Conservation (phyloP, 2,888 invertebrate species). For the Sisyra terminalis region DNA sequence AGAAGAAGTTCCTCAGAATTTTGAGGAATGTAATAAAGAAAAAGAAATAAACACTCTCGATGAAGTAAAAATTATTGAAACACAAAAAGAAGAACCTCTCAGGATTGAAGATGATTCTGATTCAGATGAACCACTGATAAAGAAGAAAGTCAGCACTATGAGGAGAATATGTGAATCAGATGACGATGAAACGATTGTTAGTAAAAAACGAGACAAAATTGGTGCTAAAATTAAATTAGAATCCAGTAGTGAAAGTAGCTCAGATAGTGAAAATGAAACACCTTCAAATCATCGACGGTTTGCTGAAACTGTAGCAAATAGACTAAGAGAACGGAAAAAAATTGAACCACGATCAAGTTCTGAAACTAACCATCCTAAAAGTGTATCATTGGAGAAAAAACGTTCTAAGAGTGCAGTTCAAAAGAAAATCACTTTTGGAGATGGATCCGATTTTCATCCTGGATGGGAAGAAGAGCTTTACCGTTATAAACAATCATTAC, state of each 20-base stretch:
- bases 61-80: constrained; percentile 10
- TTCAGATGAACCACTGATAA: constrained; percentile 17
- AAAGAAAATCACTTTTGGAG: constrained; percentile 46
- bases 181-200: constrained; percentile 21
- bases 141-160: constrained; percentile 17
- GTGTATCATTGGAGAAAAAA: constrained; percentile 18
- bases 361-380: constrained; percentile 15
- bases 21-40: not conserved
- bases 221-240: constrained; percentile 23
- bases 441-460: constrained; percentile 54
- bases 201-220: constrained; percentile 20
- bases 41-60: constrained; percentile 4
- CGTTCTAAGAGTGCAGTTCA: constrained; percentile 18
- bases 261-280: constrained; percentile 16
- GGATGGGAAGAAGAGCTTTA: constrained; percentile 76
- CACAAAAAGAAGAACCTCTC: constrained; percentile 15
- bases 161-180: constrained; percentile 24
- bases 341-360: constrained; percentile 22
- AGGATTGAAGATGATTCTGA: constrained; percentile 24
- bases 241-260: constrained; percentile 21
- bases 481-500: constrained; percentile 58
- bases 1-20: constrained; percentile 9
- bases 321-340: constrained; percentile 25
- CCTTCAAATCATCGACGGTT: constrained; percentile 13
- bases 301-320: constrained; percentile 10